Evolutionary conservation across 2,888 invertebrate species (phyloP).

Genomic region (Ophion ventricosus): DNA sequence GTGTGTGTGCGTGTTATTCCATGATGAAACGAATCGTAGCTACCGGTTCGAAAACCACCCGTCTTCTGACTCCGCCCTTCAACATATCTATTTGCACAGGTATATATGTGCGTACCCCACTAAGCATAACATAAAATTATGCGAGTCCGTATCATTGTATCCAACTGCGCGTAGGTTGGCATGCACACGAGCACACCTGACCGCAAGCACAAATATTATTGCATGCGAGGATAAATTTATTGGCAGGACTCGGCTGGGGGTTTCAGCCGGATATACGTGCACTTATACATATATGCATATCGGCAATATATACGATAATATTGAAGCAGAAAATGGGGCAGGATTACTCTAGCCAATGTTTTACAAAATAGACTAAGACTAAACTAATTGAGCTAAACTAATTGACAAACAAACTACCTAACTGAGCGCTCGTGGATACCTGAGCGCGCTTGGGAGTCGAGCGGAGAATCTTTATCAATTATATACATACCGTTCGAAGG

Average conservation of each 20-base stretch:
- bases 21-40: constrained; percentile 17
- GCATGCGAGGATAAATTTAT: constrained; percentile 75
- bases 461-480: no score
- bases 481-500: no score
- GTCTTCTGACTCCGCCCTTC: neutral
- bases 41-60: constrained; percentile 13
- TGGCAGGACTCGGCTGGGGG: constrained; percentile 25
- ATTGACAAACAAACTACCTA: no score
- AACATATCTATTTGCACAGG: neutral
- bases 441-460: no score
- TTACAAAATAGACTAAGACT: constrained; percentile 16
- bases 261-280: neutral
- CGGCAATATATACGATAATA: constrained; percentile 14
- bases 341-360: constrained; percentile 8
- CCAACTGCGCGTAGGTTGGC: constrained; percentile 13
- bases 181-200: constrained; percentile 62
- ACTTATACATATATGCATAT: neutral
- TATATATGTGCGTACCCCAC: constrained; percentile 1
- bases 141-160: constrained; percentile 44
- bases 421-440: no score
- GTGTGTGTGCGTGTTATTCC: constrained; percentile 2
- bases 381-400: no score
- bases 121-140: constrained; percentile 43
- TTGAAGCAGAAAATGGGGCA: constrained; percentile 16
- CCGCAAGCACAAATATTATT: constrained; percentile 76